Conservation (phyloP, 2,888 invertebrate genomes). For the Drosophila mulleri region DNA sequence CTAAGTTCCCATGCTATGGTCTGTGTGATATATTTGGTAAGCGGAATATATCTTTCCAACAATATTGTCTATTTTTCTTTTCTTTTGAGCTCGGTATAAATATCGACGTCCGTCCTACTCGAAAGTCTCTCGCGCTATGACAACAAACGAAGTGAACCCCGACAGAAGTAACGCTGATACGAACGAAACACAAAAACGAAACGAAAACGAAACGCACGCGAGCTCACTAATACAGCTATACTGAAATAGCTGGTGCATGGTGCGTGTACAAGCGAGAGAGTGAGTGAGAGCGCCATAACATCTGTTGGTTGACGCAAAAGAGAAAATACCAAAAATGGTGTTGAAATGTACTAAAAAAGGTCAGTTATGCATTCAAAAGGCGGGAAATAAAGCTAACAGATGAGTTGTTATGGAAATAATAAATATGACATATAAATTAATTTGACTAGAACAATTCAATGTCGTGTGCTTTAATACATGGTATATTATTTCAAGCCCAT, state of each 20-base stretch:
- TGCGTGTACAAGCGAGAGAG: conserved; percentile 28
- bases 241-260: conserved; percentile 20
- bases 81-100: conserved; percentile 5
- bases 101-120: conserved; percentile 39
- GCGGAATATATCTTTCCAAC: conserved; percentile 34
- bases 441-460: too few relatives aligned
- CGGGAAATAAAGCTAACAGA: conserved; percentile 8
- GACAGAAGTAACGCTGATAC: conserved; percentile 40
- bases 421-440: background rate
- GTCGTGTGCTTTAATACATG: too few relatives aligned
- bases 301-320: conserved; percentile 18
- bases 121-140: conserved; percentile 60
- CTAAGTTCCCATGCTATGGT: conserved; percentile 39
- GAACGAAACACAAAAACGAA: conserved; percentile 16
- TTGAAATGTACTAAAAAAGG: conserved; percentile 6
- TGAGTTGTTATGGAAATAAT: background rate
- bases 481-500: too few relatives aligned
- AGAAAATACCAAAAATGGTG: conserved; percentile 29
- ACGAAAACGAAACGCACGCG: conserved; percentile 8
- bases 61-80: conserved; percentile 30
- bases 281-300: conserved; percentile 21
- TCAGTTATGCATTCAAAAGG: background rate
- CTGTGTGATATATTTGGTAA: conserved; percentile 23
- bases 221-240: conserved; percentile 7
- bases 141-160: conserved; percentile 47